These are phyloP conservation scores for Struthio camelus DNA, from an alignment of 2,113 vertebrate species.

Conservation along the genomic window DNA sequence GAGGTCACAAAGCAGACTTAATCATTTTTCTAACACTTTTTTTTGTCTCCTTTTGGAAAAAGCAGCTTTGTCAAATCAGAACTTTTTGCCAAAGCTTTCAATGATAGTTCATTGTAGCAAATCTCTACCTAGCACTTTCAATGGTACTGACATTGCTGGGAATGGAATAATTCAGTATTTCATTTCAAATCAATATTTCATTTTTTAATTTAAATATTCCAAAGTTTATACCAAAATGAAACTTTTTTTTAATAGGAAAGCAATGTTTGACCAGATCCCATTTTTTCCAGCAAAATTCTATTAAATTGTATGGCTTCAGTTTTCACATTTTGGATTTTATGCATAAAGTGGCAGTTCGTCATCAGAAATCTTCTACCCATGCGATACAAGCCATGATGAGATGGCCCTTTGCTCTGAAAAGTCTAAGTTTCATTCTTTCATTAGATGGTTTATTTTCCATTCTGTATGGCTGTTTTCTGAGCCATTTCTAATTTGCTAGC, in stretches of 20 bases:
- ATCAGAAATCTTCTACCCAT: rapidly evolving
- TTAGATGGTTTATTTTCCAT: not conserved
- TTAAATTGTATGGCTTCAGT: not conserved
- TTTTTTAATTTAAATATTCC: not conserved
- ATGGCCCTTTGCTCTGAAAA: not conserved
- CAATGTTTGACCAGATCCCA: not conserved
- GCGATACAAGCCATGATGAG: not conserved
- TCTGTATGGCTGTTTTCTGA: not conserved
- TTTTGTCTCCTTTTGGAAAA: constrained; percentile 4
- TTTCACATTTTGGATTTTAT: not conserved
- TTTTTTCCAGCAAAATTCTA: not conserved
- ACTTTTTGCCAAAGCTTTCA: constrained; percentile 15
- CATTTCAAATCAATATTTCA: not conserved
- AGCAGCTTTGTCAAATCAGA: not conserved
- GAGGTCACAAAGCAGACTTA: constrained; percentile 1
- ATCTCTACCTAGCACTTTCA: not conserved
- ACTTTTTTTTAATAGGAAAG: not conserved
- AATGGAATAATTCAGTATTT: not conserved
- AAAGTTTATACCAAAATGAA: not conserved
- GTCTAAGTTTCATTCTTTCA: not conserved
- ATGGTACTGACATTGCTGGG: not conserved
- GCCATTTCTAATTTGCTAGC: not conserved
- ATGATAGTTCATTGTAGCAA: constrained; percentile 29
- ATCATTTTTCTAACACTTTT: constrained; percentile 3
- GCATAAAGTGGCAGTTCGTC: not conserved